Base-by-base conservation (phyloP, 2,888 invertebrate genomes). In the Bembecia ichneumoniformis region DNA sequence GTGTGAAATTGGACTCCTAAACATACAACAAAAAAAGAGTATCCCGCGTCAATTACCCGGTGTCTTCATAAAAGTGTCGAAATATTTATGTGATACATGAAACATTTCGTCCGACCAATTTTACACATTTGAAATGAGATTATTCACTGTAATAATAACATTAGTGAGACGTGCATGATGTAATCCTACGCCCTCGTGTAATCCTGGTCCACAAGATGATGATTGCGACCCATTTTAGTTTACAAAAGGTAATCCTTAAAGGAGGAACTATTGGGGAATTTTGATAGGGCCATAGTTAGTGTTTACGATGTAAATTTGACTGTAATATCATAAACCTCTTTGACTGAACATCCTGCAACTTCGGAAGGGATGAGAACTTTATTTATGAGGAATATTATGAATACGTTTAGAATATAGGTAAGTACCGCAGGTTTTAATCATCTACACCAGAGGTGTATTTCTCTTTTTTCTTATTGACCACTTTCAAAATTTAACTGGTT, bases 241-340 rank as follows among this genome's bases (percentile, higher is more conserved):
- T 86, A 86, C 86, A 83, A 86, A 87, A 87, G 84, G 86, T 87
- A 87, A 87, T 84, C 87, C 84, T 77, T 74, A 74, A 74, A 77
- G 62, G 69, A 67, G 66, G 66, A 83, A 84, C 86, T 87, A 82
- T 86, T 74, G 74, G 79, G 73, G 71, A 74, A 78, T 76, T 77
- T 67, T 72, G 68, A 71, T 72, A 74, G 70, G 49, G 54, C 58
- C 59, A 57, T 67, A 68, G 71, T 75, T 81, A 77, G 71, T 83
- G 84, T 86, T 87, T 87, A 86, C 77, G 81, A 86, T 86, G 87
- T 82, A 86, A 87, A 87, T 86, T 78, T 78, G 61, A 60, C 68
- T 68, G 68, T 86, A 84, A 86, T 86, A 86, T 83, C 77, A 82
- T 84, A 81, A 86, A 83, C 78, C 86, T 79, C 74, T 77, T 78